phyloP scores from a whole-genome alignment of 2,888 invertebrate species.

The Bedellia somnulentella region DNA sequence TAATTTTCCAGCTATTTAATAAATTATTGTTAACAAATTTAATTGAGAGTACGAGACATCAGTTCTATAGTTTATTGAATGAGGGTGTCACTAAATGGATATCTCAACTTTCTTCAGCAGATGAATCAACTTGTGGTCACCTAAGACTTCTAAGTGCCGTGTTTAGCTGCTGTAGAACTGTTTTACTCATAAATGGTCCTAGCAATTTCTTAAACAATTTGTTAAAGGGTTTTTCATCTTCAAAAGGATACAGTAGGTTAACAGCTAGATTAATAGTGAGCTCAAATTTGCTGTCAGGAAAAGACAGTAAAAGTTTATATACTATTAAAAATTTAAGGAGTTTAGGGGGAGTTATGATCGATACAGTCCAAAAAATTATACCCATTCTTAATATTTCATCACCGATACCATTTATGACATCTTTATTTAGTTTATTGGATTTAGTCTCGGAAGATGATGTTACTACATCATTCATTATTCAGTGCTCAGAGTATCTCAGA shows the following conservation, averaged over 20 bases:
- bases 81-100: constrained; percentile 53
- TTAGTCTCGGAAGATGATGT: constrained; percentile 27
- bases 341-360: constrained; percentile 29
- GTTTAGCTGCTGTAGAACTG: constrained; percentile 34
- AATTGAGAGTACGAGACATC: constrained; percentile 22
- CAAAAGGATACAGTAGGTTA: constrained; percentile 50
- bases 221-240: constrained; percentile 30
- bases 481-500: constrained; percentile 36
- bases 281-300: constrained; percentile 42
- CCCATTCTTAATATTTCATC: constrained; percentile 34
- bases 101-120: constrained; percentile 31
- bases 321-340: constrained; percentile 32
- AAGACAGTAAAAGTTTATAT: constrained; percentile 29
- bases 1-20: constrained; percentile 48
- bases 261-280: constrained; percentile 24
- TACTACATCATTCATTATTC: constrained; percentile 33
- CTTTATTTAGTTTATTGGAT: constrained; percentile 32
- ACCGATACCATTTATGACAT: constrained; percentile 38
- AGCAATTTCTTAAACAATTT: constrained; percentile 27
- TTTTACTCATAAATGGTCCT: constrained; percentile 25
- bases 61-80: constrained; percentile 36
- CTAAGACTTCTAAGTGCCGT: constrained; percentile 32
- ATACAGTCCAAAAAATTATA: constrained; percentile 30
- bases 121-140: constrained; percentile 45
- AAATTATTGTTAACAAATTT: constrained; percentile 25